A percentile compares a stretch with the other conserved stretches of the same genome.
These are phyloP conservation scores for Thecocarcelia acutangulata DNA, from an alignment of 2,888 invertebrate genomes.

Conservation along the genomic window DNA sequence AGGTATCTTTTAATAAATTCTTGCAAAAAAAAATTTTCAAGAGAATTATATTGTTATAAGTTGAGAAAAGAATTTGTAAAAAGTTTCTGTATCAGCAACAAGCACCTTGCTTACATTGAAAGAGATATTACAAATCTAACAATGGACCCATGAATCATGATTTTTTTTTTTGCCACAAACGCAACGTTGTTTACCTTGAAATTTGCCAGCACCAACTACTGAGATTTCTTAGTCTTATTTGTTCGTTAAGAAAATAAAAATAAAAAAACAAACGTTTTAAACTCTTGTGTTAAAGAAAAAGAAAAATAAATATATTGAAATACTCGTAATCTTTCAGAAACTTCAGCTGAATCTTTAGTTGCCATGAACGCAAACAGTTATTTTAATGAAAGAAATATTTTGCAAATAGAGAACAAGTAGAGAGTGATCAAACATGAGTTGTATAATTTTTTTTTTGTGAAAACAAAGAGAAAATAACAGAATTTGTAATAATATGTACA, in stretches of 20 bases:
- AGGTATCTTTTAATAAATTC: too few species aligned
- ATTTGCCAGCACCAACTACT: neutral
- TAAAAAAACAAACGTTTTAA: slow-evolving; percentile 41
- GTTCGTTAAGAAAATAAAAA: slow-evolving; percentile 11
- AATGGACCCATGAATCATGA: too few species aligned
- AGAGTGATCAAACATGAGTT: neutral
- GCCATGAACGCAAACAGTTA: slow-evolving; percentile 29
- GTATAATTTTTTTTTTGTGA: neutral
- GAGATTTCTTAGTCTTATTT: neutral
- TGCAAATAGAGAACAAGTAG: neutral
- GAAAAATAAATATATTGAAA: slow-evolving; percentile 8
- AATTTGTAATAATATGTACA: too few species aligned
- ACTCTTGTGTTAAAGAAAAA: slow-evolving; percentile 41
- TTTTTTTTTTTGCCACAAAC: too few species aligned
- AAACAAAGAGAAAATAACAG: too few species aligned
- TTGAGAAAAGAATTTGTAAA: too few species aligned
- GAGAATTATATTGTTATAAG: too few species aligned
- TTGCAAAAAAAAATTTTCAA: too few species aligned
- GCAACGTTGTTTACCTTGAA: slow-evolving; percentile 8
- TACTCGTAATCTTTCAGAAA: neutral
- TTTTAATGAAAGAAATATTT: neutral
- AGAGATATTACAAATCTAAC: too few species aligned
- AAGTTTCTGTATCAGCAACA: too few species aligned
- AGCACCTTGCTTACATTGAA: too few species aligned
- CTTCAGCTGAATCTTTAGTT: neutral